These are phyloP conservation scores for Ochotona princeps DNA, from an alignment of 2,113 vertebrate species.

Conservation along the genomic window DNA sequence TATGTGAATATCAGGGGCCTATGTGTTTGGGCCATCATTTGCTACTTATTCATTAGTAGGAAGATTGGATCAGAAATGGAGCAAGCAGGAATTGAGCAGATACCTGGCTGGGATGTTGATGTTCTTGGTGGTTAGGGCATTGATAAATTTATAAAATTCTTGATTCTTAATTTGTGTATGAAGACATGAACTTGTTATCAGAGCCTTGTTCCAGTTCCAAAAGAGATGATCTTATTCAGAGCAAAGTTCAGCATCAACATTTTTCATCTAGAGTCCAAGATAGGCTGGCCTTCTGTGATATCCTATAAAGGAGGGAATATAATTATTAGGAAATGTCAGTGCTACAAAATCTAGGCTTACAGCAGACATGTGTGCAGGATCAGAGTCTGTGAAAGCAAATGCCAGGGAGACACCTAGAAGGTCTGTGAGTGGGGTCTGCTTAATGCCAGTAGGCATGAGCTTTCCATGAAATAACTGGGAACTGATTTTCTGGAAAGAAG, in stretches of 20 bases:
- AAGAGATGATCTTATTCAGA: conserved; percentile 16
- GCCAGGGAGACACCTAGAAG: neutral
- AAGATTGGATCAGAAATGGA: no score
- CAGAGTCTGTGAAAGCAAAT: neutral
- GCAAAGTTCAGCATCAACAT: neutral
- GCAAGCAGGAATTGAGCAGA: no score
- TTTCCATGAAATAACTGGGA: neutral
- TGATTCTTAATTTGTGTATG: neutral
- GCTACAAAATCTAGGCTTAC: neutral
- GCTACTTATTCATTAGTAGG: no score
- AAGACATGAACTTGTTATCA: neutral
- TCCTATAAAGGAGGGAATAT: neutral
- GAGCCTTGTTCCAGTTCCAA: neutral
- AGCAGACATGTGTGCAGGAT: neutral
- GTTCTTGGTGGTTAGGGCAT: no score
- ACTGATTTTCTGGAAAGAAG: neutral
- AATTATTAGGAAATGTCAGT: neutral
- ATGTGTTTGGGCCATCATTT: no score
- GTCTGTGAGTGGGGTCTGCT: neutral
- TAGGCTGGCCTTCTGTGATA: neutral
- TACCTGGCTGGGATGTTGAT: no score
- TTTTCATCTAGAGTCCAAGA: neutral
- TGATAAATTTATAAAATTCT: neutral
- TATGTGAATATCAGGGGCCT: no score
- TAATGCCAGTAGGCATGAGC: neutral